Evolutionary conservation across 2,797 vertebrate species (phyloP).

Genomic region (Pseudocheirus occidentalis): DNA sequence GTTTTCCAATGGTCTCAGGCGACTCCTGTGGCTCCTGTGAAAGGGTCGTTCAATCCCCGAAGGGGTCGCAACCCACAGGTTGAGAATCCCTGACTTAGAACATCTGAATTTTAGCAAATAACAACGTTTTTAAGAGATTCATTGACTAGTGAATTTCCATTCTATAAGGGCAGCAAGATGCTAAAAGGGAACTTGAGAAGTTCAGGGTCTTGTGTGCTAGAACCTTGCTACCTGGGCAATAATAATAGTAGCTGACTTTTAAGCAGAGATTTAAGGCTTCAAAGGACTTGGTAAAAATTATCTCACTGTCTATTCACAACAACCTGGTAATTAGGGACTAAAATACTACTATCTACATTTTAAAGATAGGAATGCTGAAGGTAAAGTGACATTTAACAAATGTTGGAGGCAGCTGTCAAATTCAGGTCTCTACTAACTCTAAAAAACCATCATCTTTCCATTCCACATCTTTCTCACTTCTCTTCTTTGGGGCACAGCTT

Average conservation of each 20-base stretch:
- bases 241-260: neutral
- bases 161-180: neutral
- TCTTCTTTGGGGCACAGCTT: neutral
- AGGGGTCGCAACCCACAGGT: too few species aligned
- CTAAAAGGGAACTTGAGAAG: neutral
- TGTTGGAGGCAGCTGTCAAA: neutral
- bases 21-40: too few species aligned
- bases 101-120: neutral
- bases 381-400: neutral
- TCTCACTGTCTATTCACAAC: neutral
- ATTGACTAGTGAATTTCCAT: neutral
- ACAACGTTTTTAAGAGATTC: neutral
- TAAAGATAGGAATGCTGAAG: neutral
- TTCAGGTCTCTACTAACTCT: neutral
- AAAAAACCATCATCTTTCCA: neutral
- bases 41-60: too few species aligned
- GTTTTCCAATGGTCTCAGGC: too few species aligned
- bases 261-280: neutral
- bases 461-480: neutral
- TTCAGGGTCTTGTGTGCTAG: neutral
- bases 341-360: neutral
- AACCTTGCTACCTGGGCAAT: neutral
- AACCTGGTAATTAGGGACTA: neutral
- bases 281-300: neutral
- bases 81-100: too few species aligned